A percentile compares a stretch with the other conserved stretches of the same genome.
Evolutionary conservation across 2,797 vertebrate genomes (phyloP).

Genomic region (Falco cherrug): DNA sequence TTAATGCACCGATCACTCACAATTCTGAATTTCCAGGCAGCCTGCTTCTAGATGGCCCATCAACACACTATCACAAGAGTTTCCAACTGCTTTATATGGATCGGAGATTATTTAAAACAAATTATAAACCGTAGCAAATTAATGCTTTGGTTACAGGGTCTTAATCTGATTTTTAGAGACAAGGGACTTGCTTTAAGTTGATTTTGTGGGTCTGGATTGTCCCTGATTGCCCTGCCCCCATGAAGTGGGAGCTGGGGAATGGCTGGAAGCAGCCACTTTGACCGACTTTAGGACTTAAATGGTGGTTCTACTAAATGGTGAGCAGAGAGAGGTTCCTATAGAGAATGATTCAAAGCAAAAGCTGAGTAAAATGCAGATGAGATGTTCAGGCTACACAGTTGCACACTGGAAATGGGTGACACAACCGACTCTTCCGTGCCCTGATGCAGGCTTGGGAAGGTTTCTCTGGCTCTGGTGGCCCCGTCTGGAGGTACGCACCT

Average conservation of each 20-base stretch:
- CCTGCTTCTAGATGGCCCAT: not conserved
- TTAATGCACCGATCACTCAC: not conserved
- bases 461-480: not conserved
- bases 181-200: not conserved
- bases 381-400: not conserved
- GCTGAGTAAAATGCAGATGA: not conserved
- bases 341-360: not conserved
- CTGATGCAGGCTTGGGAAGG: not conserved
- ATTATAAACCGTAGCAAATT: not conserved
- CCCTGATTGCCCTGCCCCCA: not conserved
- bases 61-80: not conserved
- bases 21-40: not conserved
- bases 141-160: not conserved
- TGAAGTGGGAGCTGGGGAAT: not conserved
- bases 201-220: not conserved
- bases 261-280: not conserved
- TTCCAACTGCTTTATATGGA: not conserved
- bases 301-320: not conserved
- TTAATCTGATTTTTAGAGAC: not conserved
- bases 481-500: not conserved
- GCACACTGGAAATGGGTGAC: not conserved
- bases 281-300: not conserved
- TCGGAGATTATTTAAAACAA: not conserved
- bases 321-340: not conserved
- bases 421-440: not conserved